These are phyloP conservation scores for Philaenus spumarius DNA, from an alignment of 1,140 invertebrate species.

Conservation along the genomic window DNA sequence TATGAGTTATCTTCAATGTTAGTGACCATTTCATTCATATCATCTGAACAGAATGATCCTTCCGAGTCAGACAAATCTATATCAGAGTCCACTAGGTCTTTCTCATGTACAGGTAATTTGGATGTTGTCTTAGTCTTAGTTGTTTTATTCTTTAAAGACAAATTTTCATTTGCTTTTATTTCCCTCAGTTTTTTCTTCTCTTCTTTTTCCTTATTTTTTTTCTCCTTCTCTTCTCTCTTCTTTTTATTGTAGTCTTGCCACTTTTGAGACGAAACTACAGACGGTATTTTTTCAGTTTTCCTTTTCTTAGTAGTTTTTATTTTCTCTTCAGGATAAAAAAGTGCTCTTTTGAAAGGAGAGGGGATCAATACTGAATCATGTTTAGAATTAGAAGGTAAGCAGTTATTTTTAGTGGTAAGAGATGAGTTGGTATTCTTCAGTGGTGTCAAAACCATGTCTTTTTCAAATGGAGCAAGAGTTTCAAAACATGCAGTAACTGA, in stretches of 20 bases:
- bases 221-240: neutral
- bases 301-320: neutral
- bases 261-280: neutral
- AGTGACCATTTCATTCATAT: too few relatives aligned
- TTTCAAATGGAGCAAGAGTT: neutral
- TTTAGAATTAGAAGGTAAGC: too few relatives aligned
- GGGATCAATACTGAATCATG: neutral
- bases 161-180: neutral
- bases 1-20: too few relatives aligned
- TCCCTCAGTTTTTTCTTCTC: neutral
- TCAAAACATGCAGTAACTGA: neutral
- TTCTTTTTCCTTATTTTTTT: neutral
- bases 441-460: neutral
- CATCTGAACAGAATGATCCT: too few relatives aligned
- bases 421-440: neutral
- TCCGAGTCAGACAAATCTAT: too few relatives aligned
- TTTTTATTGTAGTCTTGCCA: neutral
- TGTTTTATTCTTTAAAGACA: neutral
- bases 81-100: too few relatives aligned
- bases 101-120: too few relatives aligned
- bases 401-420: too few relatives aligned
- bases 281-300: neutral
- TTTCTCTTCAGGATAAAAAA: neutral
- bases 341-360: neutral
- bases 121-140: too few relatives aligned